Base-by-base conservation (phyloP, 2,797 vertebrate genomes). In the Gorsachius magnificus region DNA sequence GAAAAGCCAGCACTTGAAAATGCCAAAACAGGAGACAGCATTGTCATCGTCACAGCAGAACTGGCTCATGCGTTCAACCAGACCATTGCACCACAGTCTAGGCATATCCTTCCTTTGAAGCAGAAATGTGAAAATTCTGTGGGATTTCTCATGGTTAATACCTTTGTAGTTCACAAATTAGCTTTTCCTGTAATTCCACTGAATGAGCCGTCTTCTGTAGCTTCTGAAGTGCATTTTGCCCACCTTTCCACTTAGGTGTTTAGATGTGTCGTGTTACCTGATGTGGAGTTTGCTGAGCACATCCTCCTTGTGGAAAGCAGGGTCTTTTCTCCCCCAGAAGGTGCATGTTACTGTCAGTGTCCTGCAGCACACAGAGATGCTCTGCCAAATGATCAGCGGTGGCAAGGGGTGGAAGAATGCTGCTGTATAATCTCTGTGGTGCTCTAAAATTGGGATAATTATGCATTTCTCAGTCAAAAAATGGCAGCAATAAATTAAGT, bases 271-370 rank as follows among this genome's bases (percentile, higher is more conserved):
- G 13, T 35, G 21, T 61, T 85, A 54, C 8, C 38, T 50, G 51
- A 20, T 8, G 5, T 38, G 38, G 51, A 33, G 21, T 36, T 88
- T 57, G 28, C 46, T 33, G 75, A 24, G 26, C 36, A 7, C 13
- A 2, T 15, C 20, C 35, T 64, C 26, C 46, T 16, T 22, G 48
- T 38, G 54, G 63, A 68, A 78, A 75, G 36, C 31, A 63, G 60
- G 69, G 53, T 26, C 53, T 50, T 63, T 61, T 46, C 31, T 75
- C 24, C 20, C 7, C 31, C 2, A 11, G 28, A 64, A 65, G 8
- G 5, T 54, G 4, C 12, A 2, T 6, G 10, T 9, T 41, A 13
- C 58, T 2, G 0, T 33, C 60, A 38, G 58, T 19, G 33, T 41
- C 33, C 46, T 41, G n/a, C 60, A 50, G 36, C 51, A 35, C 13